phyloP scores from a whole-genome alignment of 2,888 invertebrate genomes.

The Morpho deidamia region DNA sequence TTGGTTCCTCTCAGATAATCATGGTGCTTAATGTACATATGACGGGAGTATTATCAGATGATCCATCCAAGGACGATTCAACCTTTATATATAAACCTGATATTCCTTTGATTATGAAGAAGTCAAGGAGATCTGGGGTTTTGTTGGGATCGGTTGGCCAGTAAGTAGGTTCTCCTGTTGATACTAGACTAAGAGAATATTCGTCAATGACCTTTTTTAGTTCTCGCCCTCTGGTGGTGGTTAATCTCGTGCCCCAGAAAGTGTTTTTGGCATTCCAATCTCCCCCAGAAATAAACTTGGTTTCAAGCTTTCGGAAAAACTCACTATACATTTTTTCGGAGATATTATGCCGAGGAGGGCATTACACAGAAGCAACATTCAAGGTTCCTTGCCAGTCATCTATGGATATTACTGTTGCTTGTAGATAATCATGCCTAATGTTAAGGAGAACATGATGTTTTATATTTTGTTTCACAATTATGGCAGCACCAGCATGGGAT shows the following conservation, averaged over 20 bases:
- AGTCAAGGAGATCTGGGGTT: constrained; percentile 2
- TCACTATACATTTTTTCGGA: too few species aligned
- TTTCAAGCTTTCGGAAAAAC: not conserved
- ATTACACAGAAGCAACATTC: too few species aligned
- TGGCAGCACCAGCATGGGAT: not conserved
- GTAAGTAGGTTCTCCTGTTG: not conserved
- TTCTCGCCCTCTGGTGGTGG: constrained; percentile 9
- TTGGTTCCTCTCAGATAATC: too few species aligned
- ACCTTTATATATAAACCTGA: not conserved
- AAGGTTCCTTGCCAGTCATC: too few species aligned
- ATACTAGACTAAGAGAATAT: constrained; percentile 6
- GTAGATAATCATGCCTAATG: too few species aligned
- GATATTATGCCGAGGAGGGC: too few species aligned
- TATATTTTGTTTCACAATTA: constrained; percentile 1
- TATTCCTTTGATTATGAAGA: constrained; percentile 2
- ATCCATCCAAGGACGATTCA: too few species aligned
- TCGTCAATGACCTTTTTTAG: not conserved
- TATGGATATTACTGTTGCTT: too few species aligned
- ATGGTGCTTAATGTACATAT: too few species aligned
- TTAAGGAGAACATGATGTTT: not conserved
- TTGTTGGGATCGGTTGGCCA: not conserved
- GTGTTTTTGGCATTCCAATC: constrained; percentile 19
- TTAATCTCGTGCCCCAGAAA: constrained; percentile 13
- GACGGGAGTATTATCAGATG: too few species aligned
- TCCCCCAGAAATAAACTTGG: constrained; percentile 14